Evolutionary conservation across 2,888 invertebrate species (phyloP).

Genomic region (Buathra laborator): DNA sequence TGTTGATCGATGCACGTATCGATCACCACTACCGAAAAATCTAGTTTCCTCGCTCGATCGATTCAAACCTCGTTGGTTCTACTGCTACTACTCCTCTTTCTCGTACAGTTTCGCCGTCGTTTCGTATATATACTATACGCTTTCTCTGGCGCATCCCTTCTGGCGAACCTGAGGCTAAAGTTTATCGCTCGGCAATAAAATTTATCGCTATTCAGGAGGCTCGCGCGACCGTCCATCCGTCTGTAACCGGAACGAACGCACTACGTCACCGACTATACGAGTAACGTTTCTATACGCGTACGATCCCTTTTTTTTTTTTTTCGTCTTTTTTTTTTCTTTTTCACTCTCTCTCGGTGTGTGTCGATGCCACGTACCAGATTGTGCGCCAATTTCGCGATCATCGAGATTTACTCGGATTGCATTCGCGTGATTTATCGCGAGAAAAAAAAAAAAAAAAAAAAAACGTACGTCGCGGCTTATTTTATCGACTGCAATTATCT

Average conservation of each 20-base stretch:
- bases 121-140: background rate
- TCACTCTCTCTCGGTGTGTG: background rate
- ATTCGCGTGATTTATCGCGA: background rate
- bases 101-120: conserved; percentile 7
- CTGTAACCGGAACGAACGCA: conserved; percentile 15
- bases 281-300: background rate
- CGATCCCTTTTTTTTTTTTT: too few relatives aligned
- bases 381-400: background rate
- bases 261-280: background rate
- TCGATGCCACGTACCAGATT: background rate
- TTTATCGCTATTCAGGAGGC: conserved; percentile 52
- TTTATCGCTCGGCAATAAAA: conserved; percentile 57
- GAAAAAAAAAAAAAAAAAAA: background rate
- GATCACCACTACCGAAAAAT: conserved; percentile 55
- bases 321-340: background rate
- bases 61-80: background rate
- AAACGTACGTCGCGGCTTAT: too few relatives aligned
- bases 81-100: background rate
- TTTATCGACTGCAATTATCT: too few relatives aligned
- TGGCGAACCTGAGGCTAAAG: conserved; percentile 41
- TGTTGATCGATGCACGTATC: conserved; percentile 52
- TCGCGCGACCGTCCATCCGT: conserved; percentile 25
- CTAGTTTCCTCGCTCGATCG: conserved; percentile 37
- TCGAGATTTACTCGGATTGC: background rate
- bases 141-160: conserved; percentile 3